Conservation (phyloP, 1,140 invertebrate genomes). For the Theocolax elegans region DNA sequence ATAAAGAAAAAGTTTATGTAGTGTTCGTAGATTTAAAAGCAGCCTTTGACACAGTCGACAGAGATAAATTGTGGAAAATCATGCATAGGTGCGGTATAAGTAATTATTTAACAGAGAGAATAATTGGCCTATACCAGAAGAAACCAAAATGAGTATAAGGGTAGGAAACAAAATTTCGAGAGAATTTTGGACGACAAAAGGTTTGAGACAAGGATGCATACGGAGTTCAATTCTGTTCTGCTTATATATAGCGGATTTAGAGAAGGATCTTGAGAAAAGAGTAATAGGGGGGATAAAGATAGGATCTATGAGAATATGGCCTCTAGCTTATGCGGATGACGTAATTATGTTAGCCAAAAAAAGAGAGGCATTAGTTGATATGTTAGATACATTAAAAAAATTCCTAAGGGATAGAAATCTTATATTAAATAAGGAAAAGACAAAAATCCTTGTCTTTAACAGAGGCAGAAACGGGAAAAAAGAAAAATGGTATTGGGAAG, state of each 20-base stretch:
- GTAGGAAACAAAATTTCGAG: too few species aligned
- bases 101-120: too few species aligned
- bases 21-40: too few species aligned
- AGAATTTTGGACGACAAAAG: not conserved
- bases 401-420: not conserved
- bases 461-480: slow-evolving; percentile 6
- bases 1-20: not conserved
- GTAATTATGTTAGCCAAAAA: not conserved
- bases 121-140: too few species aligned
- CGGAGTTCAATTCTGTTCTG: not conserved
- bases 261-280: slow-evolving; percentile 39
- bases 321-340: not conserved
- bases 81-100: too few species aligned
- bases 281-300: not conserved
- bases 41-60: too few species aligned
- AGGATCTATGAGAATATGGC: not conserved
- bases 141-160: too few species aligned
- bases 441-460: not conserved
- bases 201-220: not conserved
- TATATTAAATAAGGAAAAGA: not conserved
- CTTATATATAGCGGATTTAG: not conserved
- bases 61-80: too few species aligned
- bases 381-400: not conserved
- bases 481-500: too few species aligned
- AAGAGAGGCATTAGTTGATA: not conserved